A percentile compares a stretch with the other conserved stretches of the same genome.
Conservation (phyloP, 1,140 invertebrate species). For the Drosophila sp. region DNA sequence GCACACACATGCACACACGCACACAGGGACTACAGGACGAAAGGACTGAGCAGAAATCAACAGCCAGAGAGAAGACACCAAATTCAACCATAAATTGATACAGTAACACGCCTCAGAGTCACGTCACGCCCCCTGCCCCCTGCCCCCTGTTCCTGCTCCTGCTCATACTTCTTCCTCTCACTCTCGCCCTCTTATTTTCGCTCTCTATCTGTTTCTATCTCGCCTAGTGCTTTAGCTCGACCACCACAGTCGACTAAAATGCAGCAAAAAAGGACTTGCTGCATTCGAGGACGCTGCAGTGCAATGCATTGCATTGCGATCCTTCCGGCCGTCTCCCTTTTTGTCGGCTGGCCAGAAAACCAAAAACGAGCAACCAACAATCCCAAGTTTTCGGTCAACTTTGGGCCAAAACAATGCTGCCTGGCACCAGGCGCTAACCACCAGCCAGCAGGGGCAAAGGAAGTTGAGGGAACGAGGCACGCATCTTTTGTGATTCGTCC, state of each 20-base stretch:
- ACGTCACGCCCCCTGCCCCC: constrained; percentile 19
- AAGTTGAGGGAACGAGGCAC: constrained; percentile 23
- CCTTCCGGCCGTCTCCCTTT: constrained; percentile 26
- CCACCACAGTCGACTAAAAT: constrained; percentile 6
- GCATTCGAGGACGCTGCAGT: constrained; percentile 37
- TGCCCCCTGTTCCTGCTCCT: no score
- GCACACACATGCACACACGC: constrained; percentile 20
- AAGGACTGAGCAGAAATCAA: constrained; percentile 58
- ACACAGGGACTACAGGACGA: not conserved
- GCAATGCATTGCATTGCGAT: constrained; percentile 61
- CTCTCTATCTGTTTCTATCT: no score
- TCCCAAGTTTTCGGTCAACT: constrained; percentile 82
- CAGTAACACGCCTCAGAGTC: constrained; percentile 67
- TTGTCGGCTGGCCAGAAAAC: constrained; percentile 50
- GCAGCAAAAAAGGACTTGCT: constrained; percentile 28
- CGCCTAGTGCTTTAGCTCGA: not conserved
- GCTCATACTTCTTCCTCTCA: not conserved
- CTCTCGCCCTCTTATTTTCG: no score
- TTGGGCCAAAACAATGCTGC: constrained; percentile 77
- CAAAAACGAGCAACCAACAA: constrained; percentile 79
- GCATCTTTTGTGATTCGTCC: constrained; percentile 47
- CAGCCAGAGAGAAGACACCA: constrained; percentile 68
- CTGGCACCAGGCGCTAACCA: constrained; percentile 26
- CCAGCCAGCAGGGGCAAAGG: constrained; percentile 1
- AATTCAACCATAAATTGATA: constrained; percentile 82